Base-by-base conservation (phyloP, 2,888 invertebrate genomes). In the Ametastegia equiseti region DNA sequence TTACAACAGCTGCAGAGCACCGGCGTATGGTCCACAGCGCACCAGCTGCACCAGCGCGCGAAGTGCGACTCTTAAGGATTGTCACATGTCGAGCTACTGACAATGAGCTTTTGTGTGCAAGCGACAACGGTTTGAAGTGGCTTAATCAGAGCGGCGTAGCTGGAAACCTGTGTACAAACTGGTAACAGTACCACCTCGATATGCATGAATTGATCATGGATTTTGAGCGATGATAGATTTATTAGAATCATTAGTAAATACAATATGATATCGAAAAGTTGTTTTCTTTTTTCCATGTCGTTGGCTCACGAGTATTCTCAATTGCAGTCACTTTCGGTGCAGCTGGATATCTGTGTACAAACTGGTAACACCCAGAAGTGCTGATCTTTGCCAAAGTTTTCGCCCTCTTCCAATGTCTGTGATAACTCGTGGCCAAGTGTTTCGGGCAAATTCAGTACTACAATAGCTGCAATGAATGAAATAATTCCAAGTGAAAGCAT, bases 381-480 rank as follows among this genome's bases (percentile, higher is more conserved):
- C 91, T 97, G 97, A 77, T 95, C 94, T 80, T 94, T 94, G 0
- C 97, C 97, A 86, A 97, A 97, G 85, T 96, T 94, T 92, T 97
- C 97, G 9, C 97, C 97, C 89, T 97, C 97, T 81, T 94, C 94
- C 2, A 97, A 92, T 0, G 97, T 97, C 90, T 97, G 97, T 0
- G 98, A 97, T 91, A 98, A 93, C 87, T 97, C 96, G 39, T 96
- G 95, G 87, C 96, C 96, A 86, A 97, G 93, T 0, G 97, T 97
- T 92, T 98, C 98, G 0, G 97, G 97, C 1, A 98, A 92, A 86
- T 97, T 95, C 1, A 97, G 93, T 57, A 96, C 95, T 15, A 97
- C 89, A 1, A 95, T 88, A 0, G 97, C 97, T 0, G 97, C 96
- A 0, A 94, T 80, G 13, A 97, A 94, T 0, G 97, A 96, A 63